phyloP scores from a whole-genome alignment of 2,888 invertebrate species.

The Biston stratarius region DNA sequence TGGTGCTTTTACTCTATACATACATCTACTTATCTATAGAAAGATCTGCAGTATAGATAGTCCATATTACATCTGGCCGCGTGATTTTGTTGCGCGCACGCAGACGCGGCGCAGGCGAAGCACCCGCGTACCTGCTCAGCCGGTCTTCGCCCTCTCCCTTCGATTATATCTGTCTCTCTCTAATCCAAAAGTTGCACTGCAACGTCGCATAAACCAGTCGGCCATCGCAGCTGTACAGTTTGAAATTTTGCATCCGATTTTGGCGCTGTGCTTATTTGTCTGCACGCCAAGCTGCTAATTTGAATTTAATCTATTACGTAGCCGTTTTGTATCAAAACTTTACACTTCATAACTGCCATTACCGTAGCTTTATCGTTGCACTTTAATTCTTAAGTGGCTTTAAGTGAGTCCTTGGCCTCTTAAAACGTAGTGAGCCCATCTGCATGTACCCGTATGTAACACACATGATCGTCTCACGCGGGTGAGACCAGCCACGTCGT shows the following conservation, averaged over 20 bases:
- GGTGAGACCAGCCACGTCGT: constrained; percentile 13
- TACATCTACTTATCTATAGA: neutral
- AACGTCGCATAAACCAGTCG: constrained; percentile 53
- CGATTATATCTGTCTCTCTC: constrained; percentile 51
- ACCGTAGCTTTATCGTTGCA: constrained; percentile 14
- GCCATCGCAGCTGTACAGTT: constrained; percentile 41
- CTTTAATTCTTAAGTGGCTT: constrained; percentile 21
- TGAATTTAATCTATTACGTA: constrained; percentile 7
- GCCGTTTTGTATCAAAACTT: constrained; percentile 4
- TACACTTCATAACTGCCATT: constrained; percentile 16
- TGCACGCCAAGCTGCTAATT: constrained; percentile 8
- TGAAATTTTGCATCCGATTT: constrained; percentile 33
- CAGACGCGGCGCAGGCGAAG: constrained; percentile 44
- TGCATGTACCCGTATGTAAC: constrained; percentile 14
- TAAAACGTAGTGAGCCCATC: constrained; percentile 25
- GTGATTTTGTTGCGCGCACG: constrained; percentile 65
- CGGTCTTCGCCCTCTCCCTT: constrained; percentile 60
- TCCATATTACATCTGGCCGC: constrained; percentile 60
- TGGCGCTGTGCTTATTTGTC: constrained; percentile 18
- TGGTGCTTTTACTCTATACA: constrained; percentile 7
- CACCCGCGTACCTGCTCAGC: constrained; percentile 67
- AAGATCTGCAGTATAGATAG: constrained; percentile 15
- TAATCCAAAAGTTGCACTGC: constrained; percentile 55
- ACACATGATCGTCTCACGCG: constrained; percentile 29
- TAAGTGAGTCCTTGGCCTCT: constrained; percentile 27